A percentile compares a stretch with the other conserved stretches of the same genome.
Conservation (phyloP, 2,888 invertebrate genomes). For the Heliconius hortense region DNA sequence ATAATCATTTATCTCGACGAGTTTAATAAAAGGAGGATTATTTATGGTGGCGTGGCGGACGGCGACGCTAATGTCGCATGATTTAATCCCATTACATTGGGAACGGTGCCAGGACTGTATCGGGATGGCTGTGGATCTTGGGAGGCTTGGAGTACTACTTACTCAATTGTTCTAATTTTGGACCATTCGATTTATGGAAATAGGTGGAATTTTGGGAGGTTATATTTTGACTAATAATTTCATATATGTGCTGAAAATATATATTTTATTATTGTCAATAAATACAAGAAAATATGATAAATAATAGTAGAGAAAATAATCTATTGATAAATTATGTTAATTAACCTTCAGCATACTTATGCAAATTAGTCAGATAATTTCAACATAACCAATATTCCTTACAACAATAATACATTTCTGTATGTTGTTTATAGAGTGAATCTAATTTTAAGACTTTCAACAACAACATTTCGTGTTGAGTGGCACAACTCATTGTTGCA, state of each 20-base stretch:
- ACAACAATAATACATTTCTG: no score
- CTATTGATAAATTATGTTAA: background rate
- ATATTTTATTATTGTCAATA: background rate
- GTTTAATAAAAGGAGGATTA: conserved; percentile 82
- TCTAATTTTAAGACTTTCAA: no score
- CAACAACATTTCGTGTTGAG: no score
- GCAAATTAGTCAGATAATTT: no score
- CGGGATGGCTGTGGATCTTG: conserved; percentile 41
- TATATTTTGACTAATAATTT: background rate
- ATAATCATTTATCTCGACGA: conserved; percentile 81
- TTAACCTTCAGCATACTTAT: background rate
- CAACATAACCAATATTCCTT: no score
- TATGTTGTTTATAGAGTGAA: no score
- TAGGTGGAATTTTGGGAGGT: no score
- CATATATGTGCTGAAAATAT: background rate
- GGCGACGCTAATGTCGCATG: conserved; percentile 74
- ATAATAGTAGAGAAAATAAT: background rate
- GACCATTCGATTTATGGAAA: background rate
- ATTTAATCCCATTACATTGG: conserved; percentile 79
- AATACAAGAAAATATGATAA: no score
- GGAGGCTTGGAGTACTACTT: conserved; percentile 7
- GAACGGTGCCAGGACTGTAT: conserved; percentile 65
- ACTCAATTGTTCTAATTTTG: conserved; percentile 17
- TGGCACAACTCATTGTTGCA: no score
- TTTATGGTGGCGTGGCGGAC: conserved; percentile 70